These are phyloP conservation scores for Temnothorax unifasciatus DNA, from an alignment of 2,888 invertebrate genomes.

Conservation along the genomic window DNA sequence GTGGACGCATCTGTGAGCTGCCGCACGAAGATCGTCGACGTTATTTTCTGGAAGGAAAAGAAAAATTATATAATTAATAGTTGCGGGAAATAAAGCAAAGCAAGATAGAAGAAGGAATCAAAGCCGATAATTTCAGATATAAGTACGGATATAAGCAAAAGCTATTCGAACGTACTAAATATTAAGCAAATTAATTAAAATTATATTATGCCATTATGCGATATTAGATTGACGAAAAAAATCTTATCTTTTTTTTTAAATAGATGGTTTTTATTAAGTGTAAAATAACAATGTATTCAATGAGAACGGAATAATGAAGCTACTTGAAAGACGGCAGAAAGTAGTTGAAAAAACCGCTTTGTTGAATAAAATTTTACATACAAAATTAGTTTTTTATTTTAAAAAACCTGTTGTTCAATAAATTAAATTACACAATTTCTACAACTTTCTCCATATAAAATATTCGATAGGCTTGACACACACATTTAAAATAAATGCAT, in stretches of 20 bases:
- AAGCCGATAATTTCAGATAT: background rate
- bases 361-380: background rate
- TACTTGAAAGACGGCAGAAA: background rate
- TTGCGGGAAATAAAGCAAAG: background rate
- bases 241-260: background rate
- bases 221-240: background rate
- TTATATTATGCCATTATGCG: background rate
- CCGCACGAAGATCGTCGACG: slow-evolving; percentile 89
- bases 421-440: slow-evolving; percentile 14
- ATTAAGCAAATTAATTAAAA: background rate
- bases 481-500: background rate
- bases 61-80: background rate
- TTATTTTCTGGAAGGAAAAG: slow-evolving; percentile 88
- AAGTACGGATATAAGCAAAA: background rate
- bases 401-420: too few species aligned
- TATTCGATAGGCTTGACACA: background rate
- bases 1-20: slow-evolving; percentile 91
- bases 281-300: background rate
- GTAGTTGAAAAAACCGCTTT: background rate
- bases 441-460: background rate
- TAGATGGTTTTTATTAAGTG: background rate
- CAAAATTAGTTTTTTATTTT: background rate
- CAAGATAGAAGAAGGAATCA: background rate
- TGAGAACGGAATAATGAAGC: background rate
- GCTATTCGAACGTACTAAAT: background rate